A percentile compares a stretch with the other conserved stretches of the same genome.
Evolutionary conservation across 2,888 invertebrate genomes (phyloP).

Genomic region (Coleophora deauratella): DNA sequence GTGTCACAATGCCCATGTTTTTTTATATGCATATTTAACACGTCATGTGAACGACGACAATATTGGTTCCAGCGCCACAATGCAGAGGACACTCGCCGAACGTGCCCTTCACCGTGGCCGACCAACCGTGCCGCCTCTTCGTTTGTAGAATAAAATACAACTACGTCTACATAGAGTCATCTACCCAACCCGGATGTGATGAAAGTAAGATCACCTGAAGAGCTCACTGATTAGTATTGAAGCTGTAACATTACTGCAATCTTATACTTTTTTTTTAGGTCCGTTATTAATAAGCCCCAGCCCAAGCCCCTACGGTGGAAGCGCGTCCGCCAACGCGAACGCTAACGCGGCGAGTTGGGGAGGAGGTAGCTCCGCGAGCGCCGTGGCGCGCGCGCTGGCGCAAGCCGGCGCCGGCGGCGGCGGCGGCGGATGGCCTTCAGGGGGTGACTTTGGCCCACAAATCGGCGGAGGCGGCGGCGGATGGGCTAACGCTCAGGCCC

Average conservation of each 20-base stretch:
- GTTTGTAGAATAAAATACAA: slow-evolving; percentile 50
- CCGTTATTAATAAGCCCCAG: too few relatives aligned
- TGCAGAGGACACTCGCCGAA: slow-evolving; percentile 25
- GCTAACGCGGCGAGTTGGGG: neutral
- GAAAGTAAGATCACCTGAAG: slow-evolving; percentile 4
- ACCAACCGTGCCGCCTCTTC: slow-evolving; percentile 32
- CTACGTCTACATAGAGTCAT: slow-evolving; percentile 45
- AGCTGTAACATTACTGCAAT: neutral
- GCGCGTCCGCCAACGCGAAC: neutral
- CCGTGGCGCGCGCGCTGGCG: neutral
- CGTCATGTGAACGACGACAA: too few relatives aligned
- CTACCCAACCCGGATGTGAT: slow-evolving; percentile 21
- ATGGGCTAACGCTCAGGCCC: slow-evolving; percentile 14
- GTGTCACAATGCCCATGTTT: neutral
- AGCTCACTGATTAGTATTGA: neutral
- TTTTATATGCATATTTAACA: too few relatives aligned
- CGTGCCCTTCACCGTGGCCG: slow-evolving; percentile 36
- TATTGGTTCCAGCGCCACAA: slow-evolving; percentile 33
- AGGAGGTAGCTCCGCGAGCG: neutral
- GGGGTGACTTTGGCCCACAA: too few relatives aligned
- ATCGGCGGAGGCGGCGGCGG: neutral
- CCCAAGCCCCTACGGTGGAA: too few relatives aligned
- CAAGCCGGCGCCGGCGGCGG: slow-evolving; percentile 6
- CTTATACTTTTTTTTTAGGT: neutral
- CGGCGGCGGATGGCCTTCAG: slow-evolving; percentile 9